Percentiles rank a stretch among this genome's conserved stretches.
These are phyloP conservation scores for Perizoma flavofasciatum DNA, from an alignment of 2,888 invertebrate genomes.

Conservation along the genomic window DNA sequence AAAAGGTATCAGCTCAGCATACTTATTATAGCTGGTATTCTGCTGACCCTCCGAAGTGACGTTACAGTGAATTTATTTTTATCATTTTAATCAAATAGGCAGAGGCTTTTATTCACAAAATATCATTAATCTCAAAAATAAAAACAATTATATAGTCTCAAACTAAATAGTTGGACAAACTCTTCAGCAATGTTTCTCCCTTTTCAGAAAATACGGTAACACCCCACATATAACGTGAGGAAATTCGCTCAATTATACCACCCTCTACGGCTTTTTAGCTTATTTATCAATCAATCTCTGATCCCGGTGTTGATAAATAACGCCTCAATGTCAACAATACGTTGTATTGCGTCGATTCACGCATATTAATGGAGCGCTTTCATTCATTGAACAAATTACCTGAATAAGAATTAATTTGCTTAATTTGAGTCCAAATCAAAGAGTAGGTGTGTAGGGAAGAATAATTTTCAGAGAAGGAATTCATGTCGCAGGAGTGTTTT, in stretches of 20 bases:
- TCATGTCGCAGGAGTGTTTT: too few relatives aligned
- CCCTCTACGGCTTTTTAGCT: constrained; percentile 74
- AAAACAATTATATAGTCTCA: too few relatives aligned
- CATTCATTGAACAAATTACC: constrained; percentile 33
- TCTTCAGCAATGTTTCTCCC: constrained; percentile 47
- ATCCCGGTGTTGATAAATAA: constrained; percentile 67
- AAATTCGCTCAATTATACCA: constrained; percentile 81
- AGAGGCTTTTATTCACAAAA: too few relatives aligned
- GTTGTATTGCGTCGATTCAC: constrained; percentile 51
- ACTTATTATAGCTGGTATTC: too few relatives aligned
- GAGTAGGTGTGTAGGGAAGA: too few relatives aligned
- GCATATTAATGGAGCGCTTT: constrained; percentile 59
- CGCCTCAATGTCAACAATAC: constrained; percentile 60
- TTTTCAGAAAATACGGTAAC: constrained; percentile 60
- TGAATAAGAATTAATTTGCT: constrained; percentile 18
- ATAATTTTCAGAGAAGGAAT: background rate
- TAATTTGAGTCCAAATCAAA: background rate
- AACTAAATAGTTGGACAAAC: constrained; percentile 2
- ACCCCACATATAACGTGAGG: constrained; percentile 64
- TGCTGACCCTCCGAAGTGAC: too few relatives aligned
- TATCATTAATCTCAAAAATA: too few relatives aligned
- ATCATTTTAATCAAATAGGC: too few relatives aligned
- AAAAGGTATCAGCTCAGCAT: too few relatives aligned
- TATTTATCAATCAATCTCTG: constrained; percentile 81
- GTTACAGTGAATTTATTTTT: too few relatives aligned